A percentile compares a stretch with the other conserved stretches of the same genome.
These are phyloP conservation scores for Anabacerthia variegaticeps DNA, from an alignment of 2,797 vertebrate genomes.

Conservation along the genomic window DNA sequence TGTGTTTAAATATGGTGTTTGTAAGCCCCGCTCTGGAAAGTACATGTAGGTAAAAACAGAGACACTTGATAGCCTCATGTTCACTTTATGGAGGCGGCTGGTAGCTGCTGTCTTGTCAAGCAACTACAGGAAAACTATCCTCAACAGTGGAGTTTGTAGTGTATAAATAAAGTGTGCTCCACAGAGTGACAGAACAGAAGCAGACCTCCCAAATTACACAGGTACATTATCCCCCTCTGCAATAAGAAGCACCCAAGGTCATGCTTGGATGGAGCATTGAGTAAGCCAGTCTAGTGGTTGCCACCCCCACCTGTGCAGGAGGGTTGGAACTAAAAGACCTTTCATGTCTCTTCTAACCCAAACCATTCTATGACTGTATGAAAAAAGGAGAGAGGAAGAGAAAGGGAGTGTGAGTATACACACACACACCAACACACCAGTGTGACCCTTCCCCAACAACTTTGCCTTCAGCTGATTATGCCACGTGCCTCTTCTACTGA, in stretches of 20 bases:
- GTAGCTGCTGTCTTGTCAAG: not conserved
- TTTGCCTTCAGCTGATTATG: not conserved
- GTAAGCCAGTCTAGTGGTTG: not conserved
- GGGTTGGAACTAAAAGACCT: not conserved
- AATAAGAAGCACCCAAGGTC: not conserved
- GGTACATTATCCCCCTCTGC: not conserved
- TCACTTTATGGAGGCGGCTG: not conserved
- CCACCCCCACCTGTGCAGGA: accelerated
- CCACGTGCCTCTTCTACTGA: not conserved
- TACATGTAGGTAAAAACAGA: not conserved
- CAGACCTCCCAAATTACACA: not conserved
- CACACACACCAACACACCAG: accelerated
- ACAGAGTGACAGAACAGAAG: not conserved
- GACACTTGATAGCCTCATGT: accelerated
- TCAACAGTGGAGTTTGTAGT: not conserved
- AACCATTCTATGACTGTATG: not conserved
- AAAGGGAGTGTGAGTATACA: accelerated
- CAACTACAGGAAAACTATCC: not conserved
- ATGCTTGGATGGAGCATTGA: not conserved
- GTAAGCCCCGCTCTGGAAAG: not conserved
- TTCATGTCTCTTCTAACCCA: not conserved
- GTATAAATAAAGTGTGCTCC: not conserved
- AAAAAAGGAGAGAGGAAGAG: not conserved
- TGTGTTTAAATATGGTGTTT: not conserved
- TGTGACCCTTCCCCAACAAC: not conserved